These are phyloP conservation scores for Lagocephalus sceleratus DNA, from an alignment of 2,797 vertebrate genomes.

Conservation along the genomic window DNA sequence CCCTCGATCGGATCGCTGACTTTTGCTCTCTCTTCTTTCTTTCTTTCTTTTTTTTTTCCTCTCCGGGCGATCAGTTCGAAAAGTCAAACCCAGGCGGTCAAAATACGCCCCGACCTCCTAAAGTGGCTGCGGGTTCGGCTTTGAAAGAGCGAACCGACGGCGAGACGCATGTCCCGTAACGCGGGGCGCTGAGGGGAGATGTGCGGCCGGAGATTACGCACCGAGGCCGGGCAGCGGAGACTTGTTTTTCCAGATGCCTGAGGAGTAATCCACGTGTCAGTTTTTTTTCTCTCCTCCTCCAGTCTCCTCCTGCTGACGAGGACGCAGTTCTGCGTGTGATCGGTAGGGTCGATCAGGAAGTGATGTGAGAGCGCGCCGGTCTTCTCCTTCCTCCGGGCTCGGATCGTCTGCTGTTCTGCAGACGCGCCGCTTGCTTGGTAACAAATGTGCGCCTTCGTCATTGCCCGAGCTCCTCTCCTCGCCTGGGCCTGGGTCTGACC, in stretches of 20 bases:
- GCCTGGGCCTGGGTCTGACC: slow-evolving; percentile 29
- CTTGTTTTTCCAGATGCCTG: slow-evolving; percentile 53
- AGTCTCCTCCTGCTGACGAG: slow-evolving; percentile 41
- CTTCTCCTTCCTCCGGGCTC: not conserved
- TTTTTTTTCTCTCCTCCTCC: slow-evolving; percentile 40
- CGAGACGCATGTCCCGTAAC: slow-evolving; percentile 4
- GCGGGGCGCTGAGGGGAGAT: not conserved
- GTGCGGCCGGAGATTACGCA: not conserved
- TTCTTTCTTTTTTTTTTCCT: slow-evolving; percentile 19
- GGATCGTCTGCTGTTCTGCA: not conserved
- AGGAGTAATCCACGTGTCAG: slow-evolving; percentile 83
- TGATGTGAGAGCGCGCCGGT: slow-evolving; percentile 30
- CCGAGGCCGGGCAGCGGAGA: slow-evolving; percentile 4
- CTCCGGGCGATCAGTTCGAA: slow-evolving; percentile 27
- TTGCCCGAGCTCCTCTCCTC: slow-evolving; percentile 21
- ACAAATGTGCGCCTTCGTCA: too few species aligned
- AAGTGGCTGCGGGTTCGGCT: too few species aligned
- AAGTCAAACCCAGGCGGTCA: slow-evolving; percentile 4
- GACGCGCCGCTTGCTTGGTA: not conserved
- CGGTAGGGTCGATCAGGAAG: slow-evolving; percentile 73
- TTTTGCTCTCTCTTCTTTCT: slow-evolving; percentile 15
- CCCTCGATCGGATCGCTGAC: slow-evolving; percentile 16
- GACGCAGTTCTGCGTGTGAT: slow-evolving; percentile 65
- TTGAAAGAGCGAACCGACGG: too few species aligned
- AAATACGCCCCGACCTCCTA: too few species aligned